Evolutionary conservation across 2,113 vertebrate genomes (phyloP).

Genomic region (Thunnus maccoyii): DNA sequence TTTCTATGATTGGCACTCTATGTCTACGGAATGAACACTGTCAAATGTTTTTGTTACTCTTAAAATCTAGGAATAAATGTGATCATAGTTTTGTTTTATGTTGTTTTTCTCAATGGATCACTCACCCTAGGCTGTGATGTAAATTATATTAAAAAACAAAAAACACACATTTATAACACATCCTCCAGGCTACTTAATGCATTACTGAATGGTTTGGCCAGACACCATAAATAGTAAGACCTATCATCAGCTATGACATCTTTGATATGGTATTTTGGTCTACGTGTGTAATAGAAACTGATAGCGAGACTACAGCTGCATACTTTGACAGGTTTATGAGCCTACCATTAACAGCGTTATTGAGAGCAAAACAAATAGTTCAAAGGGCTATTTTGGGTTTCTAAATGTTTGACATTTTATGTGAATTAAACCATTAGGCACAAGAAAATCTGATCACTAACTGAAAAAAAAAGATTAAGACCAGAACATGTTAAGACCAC

Average conservation of each 20-base stretch:
- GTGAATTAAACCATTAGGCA: neutral
- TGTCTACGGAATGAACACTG: conserved; percentile 46
- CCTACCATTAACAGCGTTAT: neutral
- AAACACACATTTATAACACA: neutral
- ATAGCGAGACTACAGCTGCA: conserved; percentile 7
- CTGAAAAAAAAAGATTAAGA: conserved; percentile 14
- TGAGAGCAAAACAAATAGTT: neutral
- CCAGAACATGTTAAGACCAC: conserved; percentile 37
- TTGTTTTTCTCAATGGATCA: neutral
- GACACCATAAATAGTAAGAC: no score
- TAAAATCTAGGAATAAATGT: neutral
- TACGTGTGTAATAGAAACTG: neutral
- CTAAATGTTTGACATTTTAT: neutral
- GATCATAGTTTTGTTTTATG: neutral
- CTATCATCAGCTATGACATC: neutral
- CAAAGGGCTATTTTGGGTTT: neutral
- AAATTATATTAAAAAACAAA: neutral
- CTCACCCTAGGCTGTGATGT: no score
- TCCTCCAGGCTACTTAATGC: neutral
- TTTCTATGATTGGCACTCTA: neutral
- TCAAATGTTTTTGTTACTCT: conserved; percentile 7
- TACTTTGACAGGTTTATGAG: neutral
- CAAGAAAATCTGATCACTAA: neutral
- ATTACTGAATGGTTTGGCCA: no score
- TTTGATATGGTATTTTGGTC: neutral